Evolutionary conservation across 2,113 vertebrate species (phyloP).

Genomic region (Gallinago jamesoni): DNA sequence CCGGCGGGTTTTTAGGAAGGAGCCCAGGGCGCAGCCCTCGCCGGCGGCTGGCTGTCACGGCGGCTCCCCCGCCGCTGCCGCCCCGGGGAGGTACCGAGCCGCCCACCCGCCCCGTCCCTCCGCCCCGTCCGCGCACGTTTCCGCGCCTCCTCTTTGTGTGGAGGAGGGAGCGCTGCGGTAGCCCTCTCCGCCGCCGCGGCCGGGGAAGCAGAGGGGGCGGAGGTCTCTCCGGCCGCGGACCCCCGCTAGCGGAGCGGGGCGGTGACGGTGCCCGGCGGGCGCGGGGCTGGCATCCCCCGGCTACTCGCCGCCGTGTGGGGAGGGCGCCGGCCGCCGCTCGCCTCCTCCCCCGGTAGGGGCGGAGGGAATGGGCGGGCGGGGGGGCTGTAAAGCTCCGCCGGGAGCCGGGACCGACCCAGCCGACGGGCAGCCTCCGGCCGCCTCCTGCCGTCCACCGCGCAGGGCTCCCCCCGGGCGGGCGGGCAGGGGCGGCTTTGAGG

Average conservation of each 20-base stretch:
- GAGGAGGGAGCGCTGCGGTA: background rate
- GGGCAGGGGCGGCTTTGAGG: background rate
- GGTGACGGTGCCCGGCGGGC: background rate
- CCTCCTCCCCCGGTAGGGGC: background rate
- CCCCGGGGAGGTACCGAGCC: background rate
- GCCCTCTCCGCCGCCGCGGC: background rate
- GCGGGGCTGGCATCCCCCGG: background rate
- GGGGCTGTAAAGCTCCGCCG: too few species aligned
- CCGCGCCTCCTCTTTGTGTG: slow-evolving; percentile 1
- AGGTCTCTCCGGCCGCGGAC: background rate
- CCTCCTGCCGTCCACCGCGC: background rate
- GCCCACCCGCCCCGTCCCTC: background rate
- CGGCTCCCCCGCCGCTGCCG: background rate
- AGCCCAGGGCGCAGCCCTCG: background rate
- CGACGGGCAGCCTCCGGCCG: background rate
- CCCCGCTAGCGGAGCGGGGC: too few species aligned
- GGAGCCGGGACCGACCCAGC: background rate
- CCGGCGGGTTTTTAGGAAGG: background rate
- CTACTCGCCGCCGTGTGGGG: background rate
- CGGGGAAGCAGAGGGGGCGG: background rate
- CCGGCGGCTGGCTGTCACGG: background rate
- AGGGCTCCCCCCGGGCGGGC: background rate
- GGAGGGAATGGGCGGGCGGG: background rate
- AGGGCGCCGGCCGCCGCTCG: background rate
- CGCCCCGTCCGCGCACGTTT: background rate